These are phyloP conservation scores for Drosophila hydei DNA, from an alignment of 1,140 invertebrate species.

Conservation along the genomic window DNA sequence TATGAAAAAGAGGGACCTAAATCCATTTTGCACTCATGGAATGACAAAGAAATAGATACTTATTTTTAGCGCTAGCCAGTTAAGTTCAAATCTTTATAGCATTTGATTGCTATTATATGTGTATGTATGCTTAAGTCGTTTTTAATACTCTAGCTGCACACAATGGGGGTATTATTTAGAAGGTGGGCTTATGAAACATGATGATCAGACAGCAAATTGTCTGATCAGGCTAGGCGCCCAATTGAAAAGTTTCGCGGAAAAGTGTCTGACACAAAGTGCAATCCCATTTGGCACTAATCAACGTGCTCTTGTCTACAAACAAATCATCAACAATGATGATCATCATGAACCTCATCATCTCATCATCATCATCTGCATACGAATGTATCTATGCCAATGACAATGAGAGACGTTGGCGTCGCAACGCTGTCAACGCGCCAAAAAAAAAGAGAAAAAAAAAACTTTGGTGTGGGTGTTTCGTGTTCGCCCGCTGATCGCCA, in stretches of 20 bases:
- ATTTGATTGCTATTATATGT: constrained; percentile 9
- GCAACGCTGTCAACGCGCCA: constrained; percentile 26
- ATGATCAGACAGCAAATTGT: constrained; percentile 5
- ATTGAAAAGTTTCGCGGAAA: constrained; percentile 31
- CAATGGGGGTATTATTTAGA: constrained; percentile 9
- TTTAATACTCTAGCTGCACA: constrained; percentile 8
- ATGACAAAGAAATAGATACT: neutral
- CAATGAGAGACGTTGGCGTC: constrained; percentile 56
- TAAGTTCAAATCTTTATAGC: neutral
- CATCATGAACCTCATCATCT: constrained; percentile 30
- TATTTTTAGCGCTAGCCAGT: constrained; percentile 3
- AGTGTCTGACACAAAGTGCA: constrained; percentile 46
- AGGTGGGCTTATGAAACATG: constrained; percentile 19
- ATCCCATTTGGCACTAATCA: constrained; percentile 71
- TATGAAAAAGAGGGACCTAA: neutral
- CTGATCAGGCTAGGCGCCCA: constrained; percentile 25
- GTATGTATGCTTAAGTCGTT: neutral
- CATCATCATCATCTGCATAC: constrained; percentile 20
- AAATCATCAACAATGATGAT: constrained; percentile 36
- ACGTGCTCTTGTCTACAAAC: constrained; percentile 23
- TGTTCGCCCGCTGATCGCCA: too few relatives aligned
- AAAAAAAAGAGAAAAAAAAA: neutral
- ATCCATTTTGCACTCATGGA: neutral
- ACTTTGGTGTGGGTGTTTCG: constrained; percentile 36
- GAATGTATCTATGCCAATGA: constrained; percentile 45